A percentile compares a stretch with the other conserved stretches of the same genome.
phyloP scores from a whole-genome alignment of 2,113 vertebrate species.

The Columbina picui region DNA sequence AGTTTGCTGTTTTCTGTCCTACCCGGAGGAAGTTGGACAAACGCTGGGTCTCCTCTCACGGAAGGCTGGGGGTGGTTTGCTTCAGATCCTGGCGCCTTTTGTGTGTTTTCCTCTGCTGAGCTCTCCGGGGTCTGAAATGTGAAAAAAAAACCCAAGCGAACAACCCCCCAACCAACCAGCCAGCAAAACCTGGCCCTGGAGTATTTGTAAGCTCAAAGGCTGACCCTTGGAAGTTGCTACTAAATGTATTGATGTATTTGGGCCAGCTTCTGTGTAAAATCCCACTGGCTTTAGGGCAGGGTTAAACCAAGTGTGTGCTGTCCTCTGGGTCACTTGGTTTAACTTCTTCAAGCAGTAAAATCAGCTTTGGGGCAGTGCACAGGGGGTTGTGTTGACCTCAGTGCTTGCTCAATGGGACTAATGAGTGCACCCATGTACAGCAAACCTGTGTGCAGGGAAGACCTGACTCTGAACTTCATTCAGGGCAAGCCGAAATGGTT shows the following conservation, averaged over 20 bases:
- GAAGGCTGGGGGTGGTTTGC: rapidly evolving
- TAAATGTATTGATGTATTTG: background rate
- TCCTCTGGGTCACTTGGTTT: background rate
- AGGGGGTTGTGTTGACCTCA: background rate
- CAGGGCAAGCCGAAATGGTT: background rate
- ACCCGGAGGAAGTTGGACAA: rapidly evolving
- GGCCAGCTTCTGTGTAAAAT: background rate
- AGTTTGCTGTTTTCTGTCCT: background rate
- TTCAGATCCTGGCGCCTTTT: background rate
- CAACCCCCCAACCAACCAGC: too few species aligned
- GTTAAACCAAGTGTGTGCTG: background rate
- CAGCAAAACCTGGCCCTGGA: background rate
- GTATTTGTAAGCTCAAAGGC: background rate
- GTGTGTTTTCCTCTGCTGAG: background rate
- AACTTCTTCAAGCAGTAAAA: background rate
- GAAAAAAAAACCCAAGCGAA: too few species aligned
- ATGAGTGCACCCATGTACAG: rapidly evolving
- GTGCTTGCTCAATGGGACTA: background rate
- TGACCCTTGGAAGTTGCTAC: background rate
- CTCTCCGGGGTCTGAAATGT: too few species aligned
- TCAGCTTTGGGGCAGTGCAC: background rate
- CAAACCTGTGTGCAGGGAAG: background rate
- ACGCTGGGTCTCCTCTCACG: rapidly evolving
- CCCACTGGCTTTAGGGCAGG: background rate
- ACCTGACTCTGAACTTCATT: rapidly evolving